A percentile compares a stretch with the other conserved stretches of the same genome.
phyloP scores from a whole-genome alignment of 1,140 invertebrate genomes.

The Listronotus bonariensis region DNA sequence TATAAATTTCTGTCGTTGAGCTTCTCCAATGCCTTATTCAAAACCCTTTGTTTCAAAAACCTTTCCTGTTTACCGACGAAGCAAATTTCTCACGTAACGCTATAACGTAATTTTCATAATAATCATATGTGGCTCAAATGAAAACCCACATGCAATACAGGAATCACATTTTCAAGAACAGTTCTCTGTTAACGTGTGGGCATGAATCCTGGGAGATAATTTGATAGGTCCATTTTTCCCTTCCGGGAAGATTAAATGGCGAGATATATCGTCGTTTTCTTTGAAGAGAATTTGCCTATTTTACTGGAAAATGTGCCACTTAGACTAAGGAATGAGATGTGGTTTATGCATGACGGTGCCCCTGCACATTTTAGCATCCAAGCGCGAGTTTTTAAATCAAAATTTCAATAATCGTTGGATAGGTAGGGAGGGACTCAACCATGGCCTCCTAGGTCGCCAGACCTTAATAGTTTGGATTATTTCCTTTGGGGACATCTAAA shows the following conservation, averaged over 20 bases:
- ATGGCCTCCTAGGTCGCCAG: conserved; percentile 11
- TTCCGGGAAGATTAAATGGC: conserved; percentile 19
- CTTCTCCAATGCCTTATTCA: not conserved
- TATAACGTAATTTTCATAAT: conserved; percentile 23
- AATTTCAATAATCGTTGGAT: not conserved
- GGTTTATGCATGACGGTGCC: conserved; percentile 20
- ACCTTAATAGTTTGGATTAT: conserved; percentile 9
- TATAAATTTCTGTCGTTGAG: not conserved
- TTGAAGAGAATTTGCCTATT: not conserved
- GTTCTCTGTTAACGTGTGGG: conserved; percentile 20
- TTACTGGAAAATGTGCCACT: not conserved
- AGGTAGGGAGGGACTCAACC: not conserved
- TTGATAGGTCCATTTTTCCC: conserved; percentile 12
- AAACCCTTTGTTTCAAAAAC: conserved; percentile 1
- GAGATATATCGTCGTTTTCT: conserved; percentile 2
- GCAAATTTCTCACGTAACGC: conserved; percentile 1
- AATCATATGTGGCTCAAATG: conserved; percentile 17
- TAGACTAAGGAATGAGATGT: conserved; percentile 2
- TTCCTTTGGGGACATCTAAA: conserved; percentile 6
- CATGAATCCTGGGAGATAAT: conserved; percentile 20
- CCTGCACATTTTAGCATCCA: conserved; percentile 13
- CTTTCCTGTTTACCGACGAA: not conserved
- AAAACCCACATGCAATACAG: conserved; percentile 27
- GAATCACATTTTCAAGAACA: conserved; percentile 8
- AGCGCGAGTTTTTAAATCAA: not conserved